These are phyloP conservation scores for Zaprionus lineosus DNA, from an alignment of 2,888 invertebrate species.

Conservation along the genomic window DNA sequence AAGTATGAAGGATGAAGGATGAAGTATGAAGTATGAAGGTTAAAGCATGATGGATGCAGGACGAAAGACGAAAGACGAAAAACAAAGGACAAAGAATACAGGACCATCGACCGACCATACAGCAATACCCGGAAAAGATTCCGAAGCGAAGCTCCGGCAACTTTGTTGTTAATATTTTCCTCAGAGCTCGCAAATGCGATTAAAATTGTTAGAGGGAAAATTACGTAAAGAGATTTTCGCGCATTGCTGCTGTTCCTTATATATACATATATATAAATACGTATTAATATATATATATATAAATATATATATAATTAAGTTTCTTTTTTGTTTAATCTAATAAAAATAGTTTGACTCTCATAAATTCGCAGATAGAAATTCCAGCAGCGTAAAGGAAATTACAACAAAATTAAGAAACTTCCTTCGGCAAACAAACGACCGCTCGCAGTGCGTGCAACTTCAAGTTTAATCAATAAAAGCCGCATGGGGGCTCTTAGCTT, in stretches of 20 bases:
- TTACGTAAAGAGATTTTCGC: slow-evolving; percentile 64
- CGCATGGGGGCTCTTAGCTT: slow-evolving; percentile 52
- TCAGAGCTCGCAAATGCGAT: slow-evolving; percentile 69
- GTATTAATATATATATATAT: slow-evolving; percentile 3
- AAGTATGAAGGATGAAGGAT: too few relatives aligned
- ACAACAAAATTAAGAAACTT: slow-evolving; percentile 77
- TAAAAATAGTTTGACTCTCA: slow-evolving; percentile 75
- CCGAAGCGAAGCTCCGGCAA: slow-evolving; percentile 25
- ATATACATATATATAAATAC: slow-evolving; percentile 16
- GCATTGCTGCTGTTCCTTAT: slow-evolving; percentile 31
- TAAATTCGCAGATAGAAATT: slow-evolving; percentile 78
- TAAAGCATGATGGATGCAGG: too few relatives aligned
- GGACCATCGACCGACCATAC: too few relatives aligned
- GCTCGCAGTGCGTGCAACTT: slow-evolving; percentile 67
- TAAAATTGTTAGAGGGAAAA: slow-evolving; percentile 77
- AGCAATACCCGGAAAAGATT: slow-evolving; percentile 41
- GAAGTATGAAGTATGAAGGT: too few relatives aligned
- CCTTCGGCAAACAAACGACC: slow-evolving; percentile 46
- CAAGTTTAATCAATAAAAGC: slow-evolving; percentile 77
- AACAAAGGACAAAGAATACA: too few relatives aligned
- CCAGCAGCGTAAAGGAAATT: slow-evolving; percentile 75
- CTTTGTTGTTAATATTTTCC: slow-evolving; percentile 71
- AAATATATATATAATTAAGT: slow-evolving; percentile 5
- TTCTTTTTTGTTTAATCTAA: slow-evolving; percentile 65
- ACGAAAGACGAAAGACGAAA: too few relatives aligned